Percentiles rank a stretch among this genome's conserved stretches.
Evolutionary conservation across 2,113 vertebrate species (phyloP).

Genomic region (Scalopus aquaticus): DNA sequence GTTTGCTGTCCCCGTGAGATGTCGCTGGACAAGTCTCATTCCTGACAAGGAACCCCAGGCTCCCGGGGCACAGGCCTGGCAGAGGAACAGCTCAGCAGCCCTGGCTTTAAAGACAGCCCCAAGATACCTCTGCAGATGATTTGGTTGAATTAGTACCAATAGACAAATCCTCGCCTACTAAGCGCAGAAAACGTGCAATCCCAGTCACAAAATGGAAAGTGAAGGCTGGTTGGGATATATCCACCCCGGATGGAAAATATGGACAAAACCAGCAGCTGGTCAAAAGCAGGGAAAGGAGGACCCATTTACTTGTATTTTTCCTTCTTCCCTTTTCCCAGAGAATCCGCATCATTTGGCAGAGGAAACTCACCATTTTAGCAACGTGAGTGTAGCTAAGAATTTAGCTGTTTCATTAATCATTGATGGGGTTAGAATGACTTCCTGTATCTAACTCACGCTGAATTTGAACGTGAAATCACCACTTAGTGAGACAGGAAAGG

Average conservation of each 20-base stretch:
- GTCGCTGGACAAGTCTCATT: background rate
- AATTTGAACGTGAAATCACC: background rate
- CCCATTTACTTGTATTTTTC: background rate
- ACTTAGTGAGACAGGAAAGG: background rate
- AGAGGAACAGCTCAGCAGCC: constrained; percentile 31
- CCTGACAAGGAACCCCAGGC: background rate
- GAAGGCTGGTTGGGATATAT: background rate
- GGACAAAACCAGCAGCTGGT: background rate
- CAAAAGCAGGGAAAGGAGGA: too few relatives aligned
- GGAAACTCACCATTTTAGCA: background rate
- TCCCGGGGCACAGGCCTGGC: background rate
- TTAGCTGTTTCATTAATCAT: background rate
- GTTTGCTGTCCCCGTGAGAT: background rate
- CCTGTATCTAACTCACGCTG: background rate
- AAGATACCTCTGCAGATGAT: background rate
- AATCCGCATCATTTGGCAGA: background rate
- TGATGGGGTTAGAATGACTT: background rate
- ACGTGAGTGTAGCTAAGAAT: background rate
- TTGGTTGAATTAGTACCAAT: background rate
- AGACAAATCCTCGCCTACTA: background rate
- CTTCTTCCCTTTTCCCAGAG: background rate
- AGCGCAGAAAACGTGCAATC: background rate
- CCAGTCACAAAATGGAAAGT: background rate
- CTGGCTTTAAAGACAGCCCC: background rate
- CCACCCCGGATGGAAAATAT: rapidly evolving